A percentile compares a stretch with the other conserved stretches of the same genome.
Evolutionary conservation across 2,888 invertebrate species (phyloP).

Genomic region (Watsonalla cultraria): DNA sequence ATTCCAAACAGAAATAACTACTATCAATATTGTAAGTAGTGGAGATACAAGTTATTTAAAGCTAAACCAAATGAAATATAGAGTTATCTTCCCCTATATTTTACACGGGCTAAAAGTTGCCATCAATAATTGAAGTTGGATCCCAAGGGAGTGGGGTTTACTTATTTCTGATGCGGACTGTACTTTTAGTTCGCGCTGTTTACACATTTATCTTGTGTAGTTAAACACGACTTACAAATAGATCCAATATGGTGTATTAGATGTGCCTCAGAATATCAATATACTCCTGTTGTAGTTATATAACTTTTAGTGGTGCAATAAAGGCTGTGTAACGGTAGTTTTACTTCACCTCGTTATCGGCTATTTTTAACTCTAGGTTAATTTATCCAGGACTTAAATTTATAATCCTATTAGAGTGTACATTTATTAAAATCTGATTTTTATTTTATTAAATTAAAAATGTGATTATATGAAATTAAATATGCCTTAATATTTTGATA

Average conservation of each 20-base stretch:
- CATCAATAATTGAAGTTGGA: conserved; percentile 75
- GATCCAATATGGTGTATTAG: neutral
- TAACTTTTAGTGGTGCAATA: no score
- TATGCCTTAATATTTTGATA: no score
- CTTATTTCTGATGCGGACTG: conserved; percentile 34
- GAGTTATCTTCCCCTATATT: conserved; percentile 61
- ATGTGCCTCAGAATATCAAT: neutral
- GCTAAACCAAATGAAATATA: conserved; percentile 64
- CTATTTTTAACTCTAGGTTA: no score
- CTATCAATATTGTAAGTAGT: conserved; percentile 4
- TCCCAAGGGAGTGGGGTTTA: conserved; percentile 63
- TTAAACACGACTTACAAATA: neutral
- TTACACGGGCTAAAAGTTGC: conserved; percentile 72
- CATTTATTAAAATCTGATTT: no score
- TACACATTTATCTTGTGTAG: conserved; percentile 1
- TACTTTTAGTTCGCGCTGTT: conserved; percentile 16
- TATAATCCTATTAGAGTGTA: no score
- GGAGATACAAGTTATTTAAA: conserved; percentile 51
- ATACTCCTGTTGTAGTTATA: neutral
- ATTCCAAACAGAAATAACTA: neutral
- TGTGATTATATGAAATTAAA: no score
- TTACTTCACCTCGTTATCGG: no score
- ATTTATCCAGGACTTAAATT: no score
- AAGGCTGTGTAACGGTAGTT: no score
- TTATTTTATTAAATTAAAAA: no score